Base-by-base conservation (phyloP, 2,797 vertebrate genomes). In the Aphelocoma californica region DNA sequence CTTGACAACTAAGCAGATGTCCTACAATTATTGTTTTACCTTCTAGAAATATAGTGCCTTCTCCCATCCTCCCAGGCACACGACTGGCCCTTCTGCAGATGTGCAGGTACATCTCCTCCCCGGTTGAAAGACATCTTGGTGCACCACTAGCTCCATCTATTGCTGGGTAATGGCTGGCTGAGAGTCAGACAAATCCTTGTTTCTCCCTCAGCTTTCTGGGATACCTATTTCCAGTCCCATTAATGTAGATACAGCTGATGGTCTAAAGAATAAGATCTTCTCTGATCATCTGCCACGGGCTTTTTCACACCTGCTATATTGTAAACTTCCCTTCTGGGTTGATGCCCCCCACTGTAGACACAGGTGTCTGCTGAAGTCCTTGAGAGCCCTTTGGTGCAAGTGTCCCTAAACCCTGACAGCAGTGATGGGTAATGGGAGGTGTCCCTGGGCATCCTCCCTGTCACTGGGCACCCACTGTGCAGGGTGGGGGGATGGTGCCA, bases 1-100 rank as follows among this genome's bases (percentile, higher is more conserved):
- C 96, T 82, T 97, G 97, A 98, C 97, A 97, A 96, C 97, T 81
- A 97, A 98, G 97, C 98, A 98, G 98, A 98, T 98, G 98, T 98
- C 97, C 97, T 97, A 94, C 95, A 95, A 97, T 98, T 98, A 98
- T 98, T 98, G 97, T 97, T 98, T 98, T 98, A 98, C 98, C 97
- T 98, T 96, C 77, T 78, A 97, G 98, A 97, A 96, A 97, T 93
- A 72, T 4, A 71, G 74, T 66, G 93, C 61, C 90, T 90, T 90
- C 65, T 74, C 92, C 42, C 90, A 85, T 89, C 91, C 93, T 98
- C 97, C 91, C 97, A 94, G 93, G 98, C 94, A 44, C 34, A 4
- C 1, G 3, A 4, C 70, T 31, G 60, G 84, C 95, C 95, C 91
- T 80, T 44, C 21, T 85, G 86, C 98, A 97, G 97, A 97, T 97